These are phyloP conservation scores for Damaliscus lunatus DNA, from an alignment of 2,113 vertebrate genomes.

Conservation along the genomic window DNA sequence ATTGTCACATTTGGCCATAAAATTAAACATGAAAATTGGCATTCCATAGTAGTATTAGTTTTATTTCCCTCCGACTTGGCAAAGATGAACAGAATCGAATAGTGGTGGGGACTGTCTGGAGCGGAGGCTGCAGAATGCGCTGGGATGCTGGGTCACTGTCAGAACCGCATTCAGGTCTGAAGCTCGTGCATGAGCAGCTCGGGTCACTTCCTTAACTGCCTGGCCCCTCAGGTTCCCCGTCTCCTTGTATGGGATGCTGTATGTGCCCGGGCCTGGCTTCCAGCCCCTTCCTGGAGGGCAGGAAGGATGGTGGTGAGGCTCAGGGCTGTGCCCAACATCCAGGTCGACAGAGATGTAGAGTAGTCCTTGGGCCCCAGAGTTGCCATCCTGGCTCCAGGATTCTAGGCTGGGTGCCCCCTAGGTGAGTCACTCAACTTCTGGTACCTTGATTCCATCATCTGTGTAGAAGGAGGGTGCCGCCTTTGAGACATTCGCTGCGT, in stretches of 20 bases:
- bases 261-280: fast-evolving
- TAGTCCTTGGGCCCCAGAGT: not conserved
- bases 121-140: fast-evolving
- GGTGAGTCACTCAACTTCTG: not conserved
- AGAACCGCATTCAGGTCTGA: fast-evolving
- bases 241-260: fast-evolving
- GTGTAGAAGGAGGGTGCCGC: not conserved
- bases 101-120: fast-evolving
- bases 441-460: not conserved
- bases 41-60: not conserved
- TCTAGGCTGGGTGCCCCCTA: not conserved
- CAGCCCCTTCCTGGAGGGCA: fast-evolving
- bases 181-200: fast-evolving
- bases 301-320: not conserved
- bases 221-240: fast-evolving
- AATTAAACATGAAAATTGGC: constrained; percentile 43
- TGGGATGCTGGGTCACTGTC: fast-evolving
- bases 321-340: not conserved
- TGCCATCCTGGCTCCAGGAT: not conserved
- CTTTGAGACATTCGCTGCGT: not conserved
- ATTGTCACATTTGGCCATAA: constrained; percentile 43
- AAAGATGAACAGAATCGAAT: not conserved
- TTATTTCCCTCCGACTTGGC: not conserved
- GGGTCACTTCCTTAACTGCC: too few species aligned
- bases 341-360: fast-evolving